Evolutionary conservation across 2,113 vertebrate genomes (phyloP), one percentile per base, ranked within the genome.

Genomic region (Melanocharis versteri): DNA sequence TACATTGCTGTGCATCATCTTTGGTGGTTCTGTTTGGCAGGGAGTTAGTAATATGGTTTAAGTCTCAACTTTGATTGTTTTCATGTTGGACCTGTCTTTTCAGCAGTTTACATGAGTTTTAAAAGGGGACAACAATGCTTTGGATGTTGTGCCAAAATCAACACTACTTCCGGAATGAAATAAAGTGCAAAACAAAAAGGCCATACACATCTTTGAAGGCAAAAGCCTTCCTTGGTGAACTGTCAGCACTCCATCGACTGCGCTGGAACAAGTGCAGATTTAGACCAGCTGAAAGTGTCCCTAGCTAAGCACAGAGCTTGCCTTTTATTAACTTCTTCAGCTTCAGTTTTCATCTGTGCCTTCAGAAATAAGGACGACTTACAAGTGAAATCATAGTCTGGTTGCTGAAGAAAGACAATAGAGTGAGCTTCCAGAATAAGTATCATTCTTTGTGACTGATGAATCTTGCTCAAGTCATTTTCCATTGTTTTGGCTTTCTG

Each of bases 211-310:
- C n/a, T 77, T 30, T 21, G 60, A 53, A 48, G 82, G 58, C 30
- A 90, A 77, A 62, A 76, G 26, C 47, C 28, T 57, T 47, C 40
- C 39, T 45, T 35, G 39, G 44, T 73, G 58, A 80, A 9, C 64
- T 58, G 64, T 62, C 58, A 18, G 57, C 2, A 0, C 62, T 85
- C 31, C 9, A 7, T 18, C 0, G 1, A 42, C 42, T 42, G n/a
- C 0, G 0, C 37, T 48, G 24, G 40, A 56, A 16, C n/a, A 57
- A 89, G 54, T 27, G 58, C 70, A 65, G 61, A 30, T 65, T 94
- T 76, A 62, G 70, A 72, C 15, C 70, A 79, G 15, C 82, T 94
- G 72, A 39, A 82, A 2, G 39, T 70, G 33, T 85, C 51, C 57
- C 33, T 33, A 18, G 45, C 28, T 39, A 73, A 66, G 85, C 1